Base-by-base conservation (phyloP, 1,140 invertebrate species). In the Pogonomyrmex californicus region DNA sequence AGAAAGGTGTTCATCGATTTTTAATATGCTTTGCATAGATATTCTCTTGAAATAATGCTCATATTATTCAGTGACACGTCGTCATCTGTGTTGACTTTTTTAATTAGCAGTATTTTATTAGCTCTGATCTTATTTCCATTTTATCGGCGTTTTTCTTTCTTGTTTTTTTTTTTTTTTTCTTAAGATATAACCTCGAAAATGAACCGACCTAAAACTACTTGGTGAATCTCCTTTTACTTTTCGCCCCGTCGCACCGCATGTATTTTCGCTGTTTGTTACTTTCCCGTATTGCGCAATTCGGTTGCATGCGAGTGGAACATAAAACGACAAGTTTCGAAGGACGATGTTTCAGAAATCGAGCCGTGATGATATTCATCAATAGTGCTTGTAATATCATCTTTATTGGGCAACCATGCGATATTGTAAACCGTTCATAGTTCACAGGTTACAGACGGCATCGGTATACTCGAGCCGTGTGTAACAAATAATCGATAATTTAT, bases 381-480 rank as follows among this genome's bases (percentile, higher is more conserved):
- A 12, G 0, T 56, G 47, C 1, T 23, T 49, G 56, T 12, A 83
- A 56, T 75, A 60, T n/a, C 23, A 5, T 56, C 36, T 82, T 82
- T 82, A 82, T 83, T 83, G 30, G 10, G 12, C 49, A 82, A 87
- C 54, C 65, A 44, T 47, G 14, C 12, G 30, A 23, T 17, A 6
- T 73, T 12, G 17, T 68, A 56, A 73, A 51, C 2, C 12, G 23
- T 70, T 87, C 60, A 85, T 36, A 65, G 38, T 56, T 77, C 14
- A 51, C 44, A 66, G n/a, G 54, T 38, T 54, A 12, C 73, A 33
- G n/a, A 38, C 47, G 58, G 14, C 33, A 54, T 41, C 17, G 76
- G 17, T 75, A 49, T 47, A 89, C 77, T 85, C 41, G 54, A 89
- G 90, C 85, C 77, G 36, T 79, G 62, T 75, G 56, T 23, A 47